A percentile compares a stretch with the other conserved stretches of the same genome.
Conservation (phyloP, 1,140 invertebrate genomes). For the Heterodera carotae region DNA sequence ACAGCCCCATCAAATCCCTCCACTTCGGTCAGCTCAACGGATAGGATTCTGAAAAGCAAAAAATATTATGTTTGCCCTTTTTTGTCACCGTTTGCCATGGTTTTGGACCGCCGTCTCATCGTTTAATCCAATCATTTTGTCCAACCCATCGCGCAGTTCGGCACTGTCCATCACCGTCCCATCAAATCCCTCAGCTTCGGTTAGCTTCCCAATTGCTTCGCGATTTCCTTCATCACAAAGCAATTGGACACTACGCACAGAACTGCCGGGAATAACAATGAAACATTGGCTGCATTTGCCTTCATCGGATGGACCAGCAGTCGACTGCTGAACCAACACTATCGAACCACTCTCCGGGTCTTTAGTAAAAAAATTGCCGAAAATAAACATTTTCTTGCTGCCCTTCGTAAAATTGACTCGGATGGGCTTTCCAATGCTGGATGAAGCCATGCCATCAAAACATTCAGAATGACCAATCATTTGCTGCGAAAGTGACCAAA, state of each 20-base stretch:
- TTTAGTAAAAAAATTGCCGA: conserved; percentile 21
- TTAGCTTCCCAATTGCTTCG: background rate
- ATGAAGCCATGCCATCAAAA: background rate
- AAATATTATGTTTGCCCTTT: no score
- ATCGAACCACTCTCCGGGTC: conserved; percentile 26
- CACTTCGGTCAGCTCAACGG: no score
- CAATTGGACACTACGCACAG: conserved; percentile 20
- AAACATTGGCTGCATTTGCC: conserved; percentile 7
- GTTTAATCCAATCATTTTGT: background rate
- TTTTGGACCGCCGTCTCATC: conserved; percentile 7
- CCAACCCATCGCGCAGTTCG: background rate
- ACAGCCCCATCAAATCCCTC: background rate
- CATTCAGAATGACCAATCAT: conserved; percentile 9
- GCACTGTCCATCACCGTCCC: background rate
- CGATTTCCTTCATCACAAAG: background rate
- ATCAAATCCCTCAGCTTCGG: no score
- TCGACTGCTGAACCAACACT: conserved; percentile 1
- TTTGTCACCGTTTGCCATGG: conserved; percentile 14
- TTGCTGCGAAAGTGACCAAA: conserved; percentile 1
- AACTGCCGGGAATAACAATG: conserved; percentile 21
- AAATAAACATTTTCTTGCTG: background rate
- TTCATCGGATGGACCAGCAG: background rate
- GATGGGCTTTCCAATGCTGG: conserved; percentile 8
- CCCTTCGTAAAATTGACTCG: conserved; percentile 17
- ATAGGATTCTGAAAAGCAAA: no score